phyloP scores from a whole-genome alignment of 2,113 vertebrate genomes.

The Scolopax mira region DNA sequence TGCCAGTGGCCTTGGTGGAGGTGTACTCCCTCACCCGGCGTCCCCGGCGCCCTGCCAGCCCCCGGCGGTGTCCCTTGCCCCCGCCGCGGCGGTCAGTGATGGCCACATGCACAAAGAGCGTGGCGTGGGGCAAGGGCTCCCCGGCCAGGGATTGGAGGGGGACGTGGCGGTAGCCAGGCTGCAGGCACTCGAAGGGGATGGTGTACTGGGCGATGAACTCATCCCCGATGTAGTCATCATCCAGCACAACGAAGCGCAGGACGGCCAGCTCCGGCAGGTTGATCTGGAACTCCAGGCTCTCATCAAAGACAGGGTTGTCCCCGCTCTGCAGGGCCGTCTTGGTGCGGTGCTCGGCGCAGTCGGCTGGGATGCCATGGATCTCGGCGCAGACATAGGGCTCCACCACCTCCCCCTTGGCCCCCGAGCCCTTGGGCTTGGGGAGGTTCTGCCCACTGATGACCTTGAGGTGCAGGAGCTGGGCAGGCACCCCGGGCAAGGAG shows the following conservation, averaged over 20 bases:
- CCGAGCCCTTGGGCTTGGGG: constrained; percentile 90
- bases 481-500: constrained; percentile 87
- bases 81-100: constrained; percentile 88
- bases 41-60: constrained; percentile 85
- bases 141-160: constrained; percentile 87
- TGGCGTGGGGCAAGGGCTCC: constrained; percentile 87
- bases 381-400: constrained; percentile 91
- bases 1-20: constrained; percentile 86
- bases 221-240: constrained; percentile 91
- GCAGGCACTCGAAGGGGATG: constrained; percentile 91
- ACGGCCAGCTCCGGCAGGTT: constrained; percentile 89
- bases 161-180: constrained; percentile 88
- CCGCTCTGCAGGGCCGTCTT: constrained; percentile 90
- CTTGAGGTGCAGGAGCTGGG: constrained; percentile 90
- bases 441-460: constrained; percentile 92
- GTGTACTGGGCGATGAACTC: constrained; percentile 95
- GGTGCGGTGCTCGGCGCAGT: constrained; percentile 90
- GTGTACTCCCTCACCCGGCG: constrained; percentile 87
- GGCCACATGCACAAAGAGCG: constrained; percentile 88
- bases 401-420: constrained; percentile 90
- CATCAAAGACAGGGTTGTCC: constrained; percentile 90
- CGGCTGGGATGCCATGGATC: constrained; percentile 89
- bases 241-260: constrained; percentile 88
- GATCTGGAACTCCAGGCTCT: constrained; percentile 93
- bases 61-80: constrained; percentile 87